A percentile compares a stretch with the other conserved stretches of the same genome.
These are phyloP conservation scores for Cyprinodon tularosa DNA, from an alignment of 2,113 vertebrate species.

Conservation along the genomic window DNA sequence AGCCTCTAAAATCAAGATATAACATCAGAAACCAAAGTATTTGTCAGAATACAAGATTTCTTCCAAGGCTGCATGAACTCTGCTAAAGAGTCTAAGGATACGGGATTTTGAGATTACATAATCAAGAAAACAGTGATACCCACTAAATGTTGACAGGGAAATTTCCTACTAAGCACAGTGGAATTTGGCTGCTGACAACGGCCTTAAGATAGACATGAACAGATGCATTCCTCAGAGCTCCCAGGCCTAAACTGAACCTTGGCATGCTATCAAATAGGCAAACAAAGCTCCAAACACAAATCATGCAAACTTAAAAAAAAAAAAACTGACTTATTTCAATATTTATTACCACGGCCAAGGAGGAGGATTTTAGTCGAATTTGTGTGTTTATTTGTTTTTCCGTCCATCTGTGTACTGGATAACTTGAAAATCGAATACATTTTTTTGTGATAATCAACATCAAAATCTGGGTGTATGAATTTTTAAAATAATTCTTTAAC, in stretches of 20 bases:
- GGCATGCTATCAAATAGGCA: slow-evolving; percentile 9
- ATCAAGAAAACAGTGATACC: slow-evolving; percentile 48
- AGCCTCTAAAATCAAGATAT: not conserved
- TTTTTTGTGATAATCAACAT: no score
- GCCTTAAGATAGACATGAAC: slow-evolving; percentile 44
- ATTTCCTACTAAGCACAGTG: slow-evolving; percentile 31
- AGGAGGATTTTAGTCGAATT: no score
- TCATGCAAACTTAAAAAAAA: not conserved
- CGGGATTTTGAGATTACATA: slow-evolving; percentile 22
- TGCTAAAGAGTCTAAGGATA: slow-evolving; percentile 20
- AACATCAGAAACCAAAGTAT: not conserved
- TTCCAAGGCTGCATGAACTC: slow-evolving; percentile 9
- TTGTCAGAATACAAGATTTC: slow-evolving; percentile 11
- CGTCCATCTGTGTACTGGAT: no score
- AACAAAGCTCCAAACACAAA: not conserved
- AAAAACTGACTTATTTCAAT: not conserved
- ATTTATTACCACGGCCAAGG: no score
- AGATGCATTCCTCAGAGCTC: slow-evolving; percentile 41
- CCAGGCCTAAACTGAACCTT: slow-evolving; percentile 12
- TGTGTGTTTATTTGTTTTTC: no score
- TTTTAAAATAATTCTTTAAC: no score
- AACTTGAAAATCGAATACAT: no score
- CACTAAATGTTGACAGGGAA: slow-evolving; percentile 44
- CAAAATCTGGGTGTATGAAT: no score
- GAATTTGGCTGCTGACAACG: slow-evolving; percentile 38